A percentile compares a stretch with the other conserved stretches of the same genome.
Evolutionary conservation across 2,113 vertebrate genomes (phyloP).

Genomic region (Tychaedon coryphoeus): DNA sequence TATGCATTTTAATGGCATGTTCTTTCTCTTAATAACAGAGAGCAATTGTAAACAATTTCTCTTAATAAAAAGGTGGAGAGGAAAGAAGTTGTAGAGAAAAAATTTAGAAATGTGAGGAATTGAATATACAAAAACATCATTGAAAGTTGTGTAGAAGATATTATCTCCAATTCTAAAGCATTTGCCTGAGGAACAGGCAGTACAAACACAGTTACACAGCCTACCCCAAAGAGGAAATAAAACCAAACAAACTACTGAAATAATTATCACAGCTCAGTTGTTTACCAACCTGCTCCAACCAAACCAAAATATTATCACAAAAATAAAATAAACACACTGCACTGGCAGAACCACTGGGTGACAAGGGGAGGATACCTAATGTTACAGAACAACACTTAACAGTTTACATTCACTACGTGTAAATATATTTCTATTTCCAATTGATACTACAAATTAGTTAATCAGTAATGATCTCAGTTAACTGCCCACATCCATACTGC

Average conservation of each 20-base stretch:
- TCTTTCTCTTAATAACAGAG: not conserved
- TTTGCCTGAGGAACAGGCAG: constrained; percentile 16
- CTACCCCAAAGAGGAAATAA: constrained; percentile 7
- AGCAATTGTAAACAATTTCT: not conserved
- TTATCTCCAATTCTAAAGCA: not conserved
- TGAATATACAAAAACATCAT: not conserved
- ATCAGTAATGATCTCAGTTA: not conserved
- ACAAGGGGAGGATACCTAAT: not conserved
- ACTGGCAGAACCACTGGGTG: not conserved
- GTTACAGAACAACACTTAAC: not conserved
- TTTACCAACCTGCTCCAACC: not conserved
- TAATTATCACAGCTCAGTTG: not conserved
- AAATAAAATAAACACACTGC: not conserved
- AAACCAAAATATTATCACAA: not conserved
- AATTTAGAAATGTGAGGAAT: not conserved
- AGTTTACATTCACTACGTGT: not conserved
- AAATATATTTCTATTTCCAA: not conserved
- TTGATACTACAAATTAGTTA: not conserved
- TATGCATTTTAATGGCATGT: not conserved
- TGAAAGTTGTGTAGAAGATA: not conserved
- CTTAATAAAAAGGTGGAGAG: not conserved
- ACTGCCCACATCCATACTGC: not conserved
- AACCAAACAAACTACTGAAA: not conserved
- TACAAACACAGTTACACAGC: constrained; percentile 4
- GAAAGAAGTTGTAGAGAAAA: not conserved